phyloP scores from a whole-genome alignment of 2,113 vertebrate genomes.

The Ovis canadensis region DNA sequence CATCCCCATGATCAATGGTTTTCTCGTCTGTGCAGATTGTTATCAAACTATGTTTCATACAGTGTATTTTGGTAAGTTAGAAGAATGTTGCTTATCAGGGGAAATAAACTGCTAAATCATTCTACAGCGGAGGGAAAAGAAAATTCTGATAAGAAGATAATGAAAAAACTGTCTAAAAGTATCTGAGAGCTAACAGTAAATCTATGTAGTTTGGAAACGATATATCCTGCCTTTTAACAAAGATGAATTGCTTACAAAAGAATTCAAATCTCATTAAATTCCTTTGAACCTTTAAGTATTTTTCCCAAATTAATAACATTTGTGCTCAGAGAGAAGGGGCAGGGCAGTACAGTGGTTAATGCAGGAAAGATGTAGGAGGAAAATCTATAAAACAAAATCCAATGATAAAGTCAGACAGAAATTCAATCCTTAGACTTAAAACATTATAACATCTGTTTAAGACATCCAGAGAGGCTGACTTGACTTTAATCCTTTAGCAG shows the following conservation, averaged over 20 bases:
- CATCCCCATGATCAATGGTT: slow-evolving; percentile 6
- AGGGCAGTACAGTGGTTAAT: not conserved
- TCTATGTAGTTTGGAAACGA: not conserved
- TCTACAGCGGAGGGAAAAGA: slow-evolving; percentile 19
- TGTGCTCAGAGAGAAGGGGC: not conserved
- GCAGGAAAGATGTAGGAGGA: slow-evolving; percentile 5
- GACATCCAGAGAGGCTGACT: not conserved
- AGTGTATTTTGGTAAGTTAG: slow-evolving; percentile 43
- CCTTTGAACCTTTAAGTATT: slow-evolving; percentile 20
- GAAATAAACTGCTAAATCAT: slow-evolving; percentile 54
- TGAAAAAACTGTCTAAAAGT: slow-evolving; percentile 51
- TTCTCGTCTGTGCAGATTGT: slow-evolving; percentile 37
- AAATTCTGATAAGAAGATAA: slow-evolving; percentile 40
- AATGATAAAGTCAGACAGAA: slow-evolving; percentile 4
- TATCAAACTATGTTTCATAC: slow-evolving; percentile 50
- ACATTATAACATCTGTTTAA: not conserved
- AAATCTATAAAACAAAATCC: slow-evolving; percentile 20
- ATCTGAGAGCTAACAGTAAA: slow-evolving; percentile 2
- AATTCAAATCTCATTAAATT: slow-evolving; percentile 12
- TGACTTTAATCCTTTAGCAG: not conserved
- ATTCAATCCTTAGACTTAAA: not conserved
- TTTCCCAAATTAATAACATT: slow-evolving; percentile 23
- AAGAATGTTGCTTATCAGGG: slow-evolving; percentile 57
- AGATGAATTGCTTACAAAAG: slow-evolving; percentile 27
- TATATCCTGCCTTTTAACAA: slow-evolving; percentile 8